Conservation (phyloP, 2,113 vertebrate species). For the Stegastes partitus region DNA sequence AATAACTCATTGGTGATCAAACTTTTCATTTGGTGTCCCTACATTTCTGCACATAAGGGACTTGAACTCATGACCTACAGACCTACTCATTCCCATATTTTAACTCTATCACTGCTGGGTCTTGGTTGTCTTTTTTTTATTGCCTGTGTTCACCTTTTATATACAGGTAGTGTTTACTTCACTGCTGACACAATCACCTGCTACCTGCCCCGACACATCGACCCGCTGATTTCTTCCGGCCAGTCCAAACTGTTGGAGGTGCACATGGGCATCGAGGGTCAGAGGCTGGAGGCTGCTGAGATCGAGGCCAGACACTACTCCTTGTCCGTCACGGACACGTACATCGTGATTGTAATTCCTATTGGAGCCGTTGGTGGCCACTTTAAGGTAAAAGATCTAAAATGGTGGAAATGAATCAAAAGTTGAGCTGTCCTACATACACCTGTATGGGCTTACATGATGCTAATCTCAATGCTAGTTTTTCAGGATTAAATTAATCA, state of each 20-base stretch:
- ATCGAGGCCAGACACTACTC: conserved; percentile 79
- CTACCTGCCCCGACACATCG: conserved; percentile 84
- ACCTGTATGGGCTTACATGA: too few species aligned
- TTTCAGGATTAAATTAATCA: too few species aligned
- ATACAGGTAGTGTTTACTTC: conserved; percentile 82
- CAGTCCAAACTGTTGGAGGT: conserved; percentile 72
- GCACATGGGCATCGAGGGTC: conserved; percentile 85
- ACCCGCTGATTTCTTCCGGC: conserved; percentile 68
- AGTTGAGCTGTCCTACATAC: background rate
- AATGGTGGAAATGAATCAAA: too few species aligned
- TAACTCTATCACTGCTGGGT: too few species aligned
- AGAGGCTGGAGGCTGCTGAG: conserved; percentile 68
- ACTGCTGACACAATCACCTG: conserved; percentile 80
- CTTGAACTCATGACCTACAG: too few species aligned
- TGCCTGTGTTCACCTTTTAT: background rate
- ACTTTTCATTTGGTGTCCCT: too few species aligned
- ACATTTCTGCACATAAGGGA: too few species aligned
- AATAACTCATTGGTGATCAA: too few species aligned
- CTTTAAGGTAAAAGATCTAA: conserved; percentile 84
- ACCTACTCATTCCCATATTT: too few species aligned
- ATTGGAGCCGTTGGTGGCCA: conserved; percentile 86
- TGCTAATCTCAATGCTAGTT: too few species aligned
- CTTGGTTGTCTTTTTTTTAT: too few species aligned
- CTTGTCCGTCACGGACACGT: conserved; percentile 60
- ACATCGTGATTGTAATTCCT: conserved; percentile 82